phyloP scores from a whole-genome alignment of 1,140 invertebrate genomes.

The Aphidius gifuensis region DNA sequence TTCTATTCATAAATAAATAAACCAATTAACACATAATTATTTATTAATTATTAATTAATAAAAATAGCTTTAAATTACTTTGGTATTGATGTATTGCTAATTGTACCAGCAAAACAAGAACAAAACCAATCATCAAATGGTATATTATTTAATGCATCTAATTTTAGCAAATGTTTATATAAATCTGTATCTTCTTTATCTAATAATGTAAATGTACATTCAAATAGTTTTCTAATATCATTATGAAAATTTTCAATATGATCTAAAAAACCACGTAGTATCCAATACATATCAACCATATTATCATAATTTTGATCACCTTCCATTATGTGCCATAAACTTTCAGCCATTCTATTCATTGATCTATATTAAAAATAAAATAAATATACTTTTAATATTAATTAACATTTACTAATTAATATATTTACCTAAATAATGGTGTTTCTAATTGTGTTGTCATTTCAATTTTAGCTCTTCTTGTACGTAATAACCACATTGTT shows the following conservation, averaged over 20 bases:
- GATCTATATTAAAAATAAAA: constrained; percentile 46
- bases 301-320: constrained; percentile 55
- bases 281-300: constrained; percentile 72
- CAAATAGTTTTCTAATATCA: constrained; percentile 64
- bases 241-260: constrained; percentile 63
- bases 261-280: constrained; percentile 70
- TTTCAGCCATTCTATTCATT: constrained; percentile 66
- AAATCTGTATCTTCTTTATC: constrained; percentile 70
- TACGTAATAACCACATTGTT: constrained; percentile 75
- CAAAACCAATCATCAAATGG: constrained; percentile 74
- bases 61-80: constrained; percentile 58
- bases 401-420: constrained; percentile 17
- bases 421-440: constrained; percentile 42
- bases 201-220: constrained; percentile 63
- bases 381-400: constrained; percentile 19
- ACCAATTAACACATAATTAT: constrained; percentile 6
- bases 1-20: constrained; percentile 54
- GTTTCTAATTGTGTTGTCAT: constrained; percentile 53
- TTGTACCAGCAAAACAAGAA: constrained; percentile 74
- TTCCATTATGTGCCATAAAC: constrained; percentile 67
- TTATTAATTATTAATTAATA: background rate
- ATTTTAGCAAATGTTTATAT: constrained; percentile 62
- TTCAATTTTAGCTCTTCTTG: constrained; percentile 62
- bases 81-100: constrained; percentile 73
- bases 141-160: constrained; percentile 58